Percentiles rank a stretch among this genome's conserved stretches.
These are phyloP conservation scores for Drosophila orosa DNA, from an alignment of 1,140 invertebrate species.

Conservation along the genomic window DNA sequence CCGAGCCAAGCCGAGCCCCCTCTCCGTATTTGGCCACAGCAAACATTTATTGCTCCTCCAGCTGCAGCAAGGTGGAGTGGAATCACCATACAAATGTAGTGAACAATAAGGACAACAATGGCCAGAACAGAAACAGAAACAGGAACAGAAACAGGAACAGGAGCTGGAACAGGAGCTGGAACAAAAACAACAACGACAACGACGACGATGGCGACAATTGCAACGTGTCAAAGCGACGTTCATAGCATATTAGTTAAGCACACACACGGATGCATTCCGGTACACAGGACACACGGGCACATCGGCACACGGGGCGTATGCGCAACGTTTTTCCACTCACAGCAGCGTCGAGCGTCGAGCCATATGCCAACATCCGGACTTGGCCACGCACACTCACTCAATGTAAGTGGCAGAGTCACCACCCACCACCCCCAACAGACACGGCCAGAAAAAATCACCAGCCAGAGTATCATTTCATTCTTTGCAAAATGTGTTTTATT, in stretches of 20 bases:
- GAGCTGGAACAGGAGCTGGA: constrained; percentile 8
- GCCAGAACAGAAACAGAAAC: constrained; percentile 11
- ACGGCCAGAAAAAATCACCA: background rate
- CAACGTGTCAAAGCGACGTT: constrained; percentile 65
- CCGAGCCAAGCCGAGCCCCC: constrained; percentile 3
- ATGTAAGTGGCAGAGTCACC: background rate
- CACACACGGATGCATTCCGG: constrained; percentile 14
- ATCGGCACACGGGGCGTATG: constrained; percentile 50
- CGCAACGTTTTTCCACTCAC: constrained; percentile 47
- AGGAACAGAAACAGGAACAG: constrained; percentile 9
- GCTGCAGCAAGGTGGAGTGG: constrained; percentile 3
- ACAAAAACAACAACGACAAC: constrained; percentile 10
- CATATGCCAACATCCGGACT: constrained; percentile 65
- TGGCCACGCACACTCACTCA: constrained; percentile 46
- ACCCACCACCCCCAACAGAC: background rate
- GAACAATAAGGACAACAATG: constrained; percentile 39
- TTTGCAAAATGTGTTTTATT: constrained; percentile 1
- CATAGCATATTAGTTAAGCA: constrained; percentile 68
- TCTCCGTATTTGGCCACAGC: constrained; percentile 52
- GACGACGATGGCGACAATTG: constrained; percentile 56
- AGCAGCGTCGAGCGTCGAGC: constrained; percentile 32
- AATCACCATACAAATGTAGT: constrained; percentile 54
- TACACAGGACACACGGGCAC: background rate
- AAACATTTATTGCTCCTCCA: constrained; percentile 48
- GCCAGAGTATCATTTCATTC: background rate